A percentile compares a stretch with the other conserved stretches of the same genome.
These are phyloP conservation scores for Aplodontia rufa DNA, from an alignment of 2,113 vertebrate species.

Conservation along the genomic window DNA sequence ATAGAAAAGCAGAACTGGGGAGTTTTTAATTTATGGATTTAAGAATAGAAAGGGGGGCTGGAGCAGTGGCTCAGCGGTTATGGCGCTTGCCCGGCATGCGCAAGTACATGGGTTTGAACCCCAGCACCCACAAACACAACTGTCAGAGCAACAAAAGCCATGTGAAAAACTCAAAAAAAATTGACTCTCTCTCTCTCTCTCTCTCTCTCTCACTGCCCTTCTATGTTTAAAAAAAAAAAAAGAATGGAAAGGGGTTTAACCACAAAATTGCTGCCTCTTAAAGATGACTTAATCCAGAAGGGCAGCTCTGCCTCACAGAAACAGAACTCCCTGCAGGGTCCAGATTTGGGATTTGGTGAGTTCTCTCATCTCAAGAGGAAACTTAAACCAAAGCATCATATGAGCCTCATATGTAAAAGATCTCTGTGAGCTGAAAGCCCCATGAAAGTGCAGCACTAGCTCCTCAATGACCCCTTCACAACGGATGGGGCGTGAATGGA, in stretches of 20 bases:
- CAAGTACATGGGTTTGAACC: too few species aligned
- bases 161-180: too few species aligned
- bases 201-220: too few species aligned
- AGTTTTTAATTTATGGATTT: background rate
- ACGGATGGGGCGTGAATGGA: too few species aligned
- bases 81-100: too few species aligned
- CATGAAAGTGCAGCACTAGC: background rate
- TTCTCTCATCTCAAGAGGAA: background rate
- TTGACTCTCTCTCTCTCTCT: too few species aligned
- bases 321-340: background rate
- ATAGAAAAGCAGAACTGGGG: background rate
- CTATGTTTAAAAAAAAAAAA: too few species aligned
- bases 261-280: background rate
- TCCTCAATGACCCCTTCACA: background rate
- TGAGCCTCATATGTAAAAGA: background rate
- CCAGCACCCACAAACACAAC: too few species aligned
- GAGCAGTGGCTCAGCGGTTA: too few species aligned
- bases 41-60: background rate
- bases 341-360: background rate
- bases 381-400: background rate
- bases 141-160: too few species aligned
- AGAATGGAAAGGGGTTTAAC: background rate
- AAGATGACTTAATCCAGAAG: background rate
- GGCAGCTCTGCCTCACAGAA: background rate
- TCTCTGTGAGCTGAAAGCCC: background rate